Evolutionary conservation across 2,888 invertebrate species (phyloP).

Genomic region (Asteroscopus sphinx): DNA sequence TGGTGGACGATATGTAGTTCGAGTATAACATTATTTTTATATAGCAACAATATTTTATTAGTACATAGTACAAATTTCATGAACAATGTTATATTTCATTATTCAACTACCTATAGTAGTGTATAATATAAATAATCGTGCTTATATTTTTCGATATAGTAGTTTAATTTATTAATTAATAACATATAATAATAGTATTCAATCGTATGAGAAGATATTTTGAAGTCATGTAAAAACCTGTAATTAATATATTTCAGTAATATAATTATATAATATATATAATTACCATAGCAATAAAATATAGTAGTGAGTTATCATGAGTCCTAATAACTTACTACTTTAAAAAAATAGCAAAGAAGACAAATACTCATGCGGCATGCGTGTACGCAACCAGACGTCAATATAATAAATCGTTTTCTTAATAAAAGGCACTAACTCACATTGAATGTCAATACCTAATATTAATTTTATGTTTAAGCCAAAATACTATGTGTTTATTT

Average conservation of each 20-base stretch:
- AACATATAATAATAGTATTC: constrained; percentile 29
- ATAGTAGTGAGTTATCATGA: no score
- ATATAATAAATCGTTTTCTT: not conserved
- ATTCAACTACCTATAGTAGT: constrained; percentile 9
- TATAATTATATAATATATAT: constrained; percentile 5
- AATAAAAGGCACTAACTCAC: not conserved
- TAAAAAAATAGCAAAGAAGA: not conserved
- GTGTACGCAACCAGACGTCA: not conserved
- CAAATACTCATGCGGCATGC: not conserved
- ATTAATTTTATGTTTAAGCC: not conserved
- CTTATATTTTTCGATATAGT: constrained; percentile 51
- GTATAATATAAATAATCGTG: constrained; percentile 30
- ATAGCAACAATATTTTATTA: constrained; percentile 38
- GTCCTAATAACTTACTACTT: no score
- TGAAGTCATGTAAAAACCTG: constrained; percentile 18
- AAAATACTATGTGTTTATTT: constrained; percentile 11
- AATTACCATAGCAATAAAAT: constrained; percentile 7
- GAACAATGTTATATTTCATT: constrained; percentile 33
- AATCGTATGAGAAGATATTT: constrained; percentile 39
- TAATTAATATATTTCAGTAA: constrained; percentile 19
- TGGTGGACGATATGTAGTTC: no score
- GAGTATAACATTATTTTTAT: constrained; percentile 24
- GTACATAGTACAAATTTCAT: constrained; percentile 49
- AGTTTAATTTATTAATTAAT: constrained; percentile 44
- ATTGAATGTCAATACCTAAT: not conserved